Evolutionary conservation across 2,113 vertebrate species (phyloP).

Genomic region (Urocitellus parryii): DNA sequence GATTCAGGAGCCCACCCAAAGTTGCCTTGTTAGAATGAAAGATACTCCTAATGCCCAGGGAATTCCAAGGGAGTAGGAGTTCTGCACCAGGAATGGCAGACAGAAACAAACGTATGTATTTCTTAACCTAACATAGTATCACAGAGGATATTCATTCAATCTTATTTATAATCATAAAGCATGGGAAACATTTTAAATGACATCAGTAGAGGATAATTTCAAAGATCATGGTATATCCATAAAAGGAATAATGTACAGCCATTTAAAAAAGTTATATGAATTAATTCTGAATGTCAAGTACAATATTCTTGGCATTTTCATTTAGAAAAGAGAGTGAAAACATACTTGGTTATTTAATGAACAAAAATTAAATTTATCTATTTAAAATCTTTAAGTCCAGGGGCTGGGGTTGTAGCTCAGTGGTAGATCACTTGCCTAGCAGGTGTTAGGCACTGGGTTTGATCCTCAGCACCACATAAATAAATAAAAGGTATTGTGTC

Average conservation of each 20-base stretch:
- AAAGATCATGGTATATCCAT: neutral
- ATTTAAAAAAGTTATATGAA: neutral
- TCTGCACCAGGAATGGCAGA: neutral
- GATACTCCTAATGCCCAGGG: neutral
- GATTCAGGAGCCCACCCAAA: neutral
- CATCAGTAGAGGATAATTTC: neutral
- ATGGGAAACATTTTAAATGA: neutral
- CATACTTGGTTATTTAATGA: neutral
- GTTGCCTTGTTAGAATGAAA: neutral
- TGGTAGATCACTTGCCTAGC: too few species aligned
- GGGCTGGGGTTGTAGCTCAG: too few species aligned
- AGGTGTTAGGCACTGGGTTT: too few species aligned
- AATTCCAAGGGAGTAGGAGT: neutral
- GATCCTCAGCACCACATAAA: too few species aligned
- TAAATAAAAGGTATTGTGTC: too few species aligned
- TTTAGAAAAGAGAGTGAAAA: neutral
- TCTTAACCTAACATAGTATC: neutral
- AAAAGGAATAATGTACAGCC: neutral
- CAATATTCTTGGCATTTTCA: neutral
- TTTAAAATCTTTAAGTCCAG: neutral
- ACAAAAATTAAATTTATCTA: neutral
- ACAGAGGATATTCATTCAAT: neutral
- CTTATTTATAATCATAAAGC: neutral
- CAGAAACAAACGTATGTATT: neutral
- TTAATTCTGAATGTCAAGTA: neutral